Evolutionary conservation across 2,888 invertebrate species (phyloP).

Genomic region (Apamea crenata): DNA sequence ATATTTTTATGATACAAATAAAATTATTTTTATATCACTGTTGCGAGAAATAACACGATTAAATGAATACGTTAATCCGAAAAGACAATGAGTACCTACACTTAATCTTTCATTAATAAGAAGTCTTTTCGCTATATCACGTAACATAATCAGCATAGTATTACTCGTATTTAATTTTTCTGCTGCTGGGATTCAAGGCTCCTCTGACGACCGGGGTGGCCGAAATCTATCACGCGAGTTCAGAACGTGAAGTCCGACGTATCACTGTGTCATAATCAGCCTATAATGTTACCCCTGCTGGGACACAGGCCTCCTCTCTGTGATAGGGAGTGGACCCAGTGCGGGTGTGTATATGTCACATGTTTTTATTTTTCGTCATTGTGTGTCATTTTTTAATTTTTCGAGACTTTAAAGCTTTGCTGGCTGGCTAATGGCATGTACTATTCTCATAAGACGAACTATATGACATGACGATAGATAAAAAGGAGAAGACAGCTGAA

Average conservation of each 20-base stretch:
- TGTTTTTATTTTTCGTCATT: no score
- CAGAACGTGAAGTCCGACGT: neutral
- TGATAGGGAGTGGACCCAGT: no score
- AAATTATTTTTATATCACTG: neutral
- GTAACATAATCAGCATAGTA: no score
- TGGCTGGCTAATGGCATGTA: neutral
- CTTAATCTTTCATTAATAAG: neutral
- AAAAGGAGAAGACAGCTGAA: neutral
- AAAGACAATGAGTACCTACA: neutral
- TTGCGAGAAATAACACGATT: neutral
- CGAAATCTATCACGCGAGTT: neutral
- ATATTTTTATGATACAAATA: neutral
- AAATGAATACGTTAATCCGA: slow-evolving; percentile 15
- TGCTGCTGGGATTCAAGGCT: neutral
- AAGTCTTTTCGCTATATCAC: neutral
- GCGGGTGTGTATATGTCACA: no score
- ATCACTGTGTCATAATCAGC: no score
- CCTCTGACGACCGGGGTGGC: no score
- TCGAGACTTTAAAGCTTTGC: no score
- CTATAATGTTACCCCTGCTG: no score
- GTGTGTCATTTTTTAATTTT: no score
- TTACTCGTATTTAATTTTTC: neutral
- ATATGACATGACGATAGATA: no score
- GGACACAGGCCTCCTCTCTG: no score
- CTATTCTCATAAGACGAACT: neutral